Conservation (phyloP, 2,113 vertebrate species). For the Mobula hypostoma region DNA sequence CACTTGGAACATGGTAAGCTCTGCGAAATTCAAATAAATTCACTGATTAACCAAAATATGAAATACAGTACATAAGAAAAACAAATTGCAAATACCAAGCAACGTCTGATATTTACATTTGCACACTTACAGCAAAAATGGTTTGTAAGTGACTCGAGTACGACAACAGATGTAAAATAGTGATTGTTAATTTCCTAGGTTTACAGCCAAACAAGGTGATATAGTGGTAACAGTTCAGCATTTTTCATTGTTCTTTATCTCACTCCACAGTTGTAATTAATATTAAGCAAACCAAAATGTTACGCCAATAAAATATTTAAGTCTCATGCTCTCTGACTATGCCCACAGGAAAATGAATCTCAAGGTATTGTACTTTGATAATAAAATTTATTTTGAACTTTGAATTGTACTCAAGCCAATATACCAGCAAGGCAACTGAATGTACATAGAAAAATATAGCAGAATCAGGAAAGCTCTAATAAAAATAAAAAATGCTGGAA, state of each 20-base stretch:
- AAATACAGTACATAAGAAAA: neutral
- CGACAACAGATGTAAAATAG: neutral
- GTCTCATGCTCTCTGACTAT: no score
- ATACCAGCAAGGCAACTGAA: neutral
- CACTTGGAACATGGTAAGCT: constrained; percentile 82
- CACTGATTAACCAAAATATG: neutral
- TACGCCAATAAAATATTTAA: neutral
- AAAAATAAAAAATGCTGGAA: no score
- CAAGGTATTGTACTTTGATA: no score
- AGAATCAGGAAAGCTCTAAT: no score
- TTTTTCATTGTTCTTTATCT: neutral
- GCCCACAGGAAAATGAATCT: no score
- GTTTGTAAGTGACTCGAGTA: neutral
- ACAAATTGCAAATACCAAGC: neutral
- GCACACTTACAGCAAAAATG: neutral
- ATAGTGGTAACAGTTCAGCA: neutral
- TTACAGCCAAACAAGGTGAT: neutral
- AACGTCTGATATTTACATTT: neutral
- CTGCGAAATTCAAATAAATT: constrained; percentile 51
- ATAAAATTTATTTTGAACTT: no score
- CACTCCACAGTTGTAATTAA: no score
- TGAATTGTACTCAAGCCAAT: neutral
- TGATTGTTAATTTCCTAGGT: neutral
- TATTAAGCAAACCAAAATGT: neutral
- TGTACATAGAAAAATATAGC: no score